phyloP scores from a whole-genome alignment of 2,113 vertebrate genomes.

The Callipepla squamata region DNA sequence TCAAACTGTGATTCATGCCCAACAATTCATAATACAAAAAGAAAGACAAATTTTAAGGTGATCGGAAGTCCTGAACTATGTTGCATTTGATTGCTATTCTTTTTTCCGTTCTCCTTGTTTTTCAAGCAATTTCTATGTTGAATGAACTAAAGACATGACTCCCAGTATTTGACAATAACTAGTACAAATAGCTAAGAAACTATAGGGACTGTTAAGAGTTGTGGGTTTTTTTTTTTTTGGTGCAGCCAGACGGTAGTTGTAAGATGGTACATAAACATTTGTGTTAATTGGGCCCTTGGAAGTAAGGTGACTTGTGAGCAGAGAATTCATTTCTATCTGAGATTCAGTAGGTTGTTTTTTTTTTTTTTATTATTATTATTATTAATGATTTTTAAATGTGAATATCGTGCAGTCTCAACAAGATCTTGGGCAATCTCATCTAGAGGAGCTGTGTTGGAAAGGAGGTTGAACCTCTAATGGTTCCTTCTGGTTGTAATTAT shows the following conservation, averaged over 20 bases:
- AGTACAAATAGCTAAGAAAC: neutral
- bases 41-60: neutral
- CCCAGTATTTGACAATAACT: neutral
- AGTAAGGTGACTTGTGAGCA: neutral
- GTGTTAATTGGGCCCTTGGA: neutral
- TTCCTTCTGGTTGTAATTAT: neutral
- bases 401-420: neutral
- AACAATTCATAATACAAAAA: neutral
- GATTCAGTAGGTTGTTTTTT: rapidly evolving
- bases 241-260: neutral
- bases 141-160: neutral
- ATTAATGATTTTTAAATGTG: neutral
- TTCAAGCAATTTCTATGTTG: neutral
- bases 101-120: neutral
- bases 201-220: neutral
- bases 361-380: neutral
- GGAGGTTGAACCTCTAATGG: neutral
- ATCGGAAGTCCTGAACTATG: neutral
- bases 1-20: neutral
- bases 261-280: neutral
- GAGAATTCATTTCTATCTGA: neutral
- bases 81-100: neutral
- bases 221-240: neutral
- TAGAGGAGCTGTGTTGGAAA: neutral
- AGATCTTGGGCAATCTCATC: neutral